Conservation (phyloP, 2,113 vertebrate genomes). For the Eretmochelys imbricata region DNA sequence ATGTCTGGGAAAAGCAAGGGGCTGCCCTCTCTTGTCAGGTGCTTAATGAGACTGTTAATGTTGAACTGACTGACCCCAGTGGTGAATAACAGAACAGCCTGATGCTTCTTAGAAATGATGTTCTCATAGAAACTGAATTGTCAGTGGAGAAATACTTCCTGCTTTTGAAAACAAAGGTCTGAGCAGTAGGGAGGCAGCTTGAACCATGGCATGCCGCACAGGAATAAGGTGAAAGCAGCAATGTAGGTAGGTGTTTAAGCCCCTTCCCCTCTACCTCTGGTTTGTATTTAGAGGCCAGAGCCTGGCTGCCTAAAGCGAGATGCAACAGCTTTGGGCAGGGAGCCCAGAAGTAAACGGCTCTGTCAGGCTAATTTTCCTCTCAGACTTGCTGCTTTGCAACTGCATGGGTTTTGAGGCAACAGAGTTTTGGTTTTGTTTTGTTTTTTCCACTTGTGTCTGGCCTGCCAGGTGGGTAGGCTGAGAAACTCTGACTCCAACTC, state of each 20-base stretch:
- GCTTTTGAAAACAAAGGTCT: not conserved
- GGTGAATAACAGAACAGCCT: not conserved
- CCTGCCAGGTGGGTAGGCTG: accelerated
- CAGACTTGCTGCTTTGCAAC: not conserved
- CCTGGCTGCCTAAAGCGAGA: not conserved
- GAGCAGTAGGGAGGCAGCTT: not conserved
- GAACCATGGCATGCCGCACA: accelerated
- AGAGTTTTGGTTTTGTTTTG: accelerated
- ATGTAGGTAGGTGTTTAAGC: not conserved
- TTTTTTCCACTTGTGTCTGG: accelerated
- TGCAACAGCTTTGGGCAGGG: not conserved
- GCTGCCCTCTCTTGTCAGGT: not conserved
- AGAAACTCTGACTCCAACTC: not conserved
- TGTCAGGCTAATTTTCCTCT: not conserved
- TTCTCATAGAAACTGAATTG: not conserved
- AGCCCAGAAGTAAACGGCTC: not conserved
- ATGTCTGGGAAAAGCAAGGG: not conserved
- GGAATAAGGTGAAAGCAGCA: not conserved
- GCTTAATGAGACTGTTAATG: not conserved
- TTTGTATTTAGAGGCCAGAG: not conserved
- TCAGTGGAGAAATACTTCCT: not conserved
- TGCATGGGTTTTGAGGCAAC: accelerated
- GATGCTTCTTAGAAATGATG: accelerated
- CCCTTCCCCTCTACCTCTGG: not conserved
- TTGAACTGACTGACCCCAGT: not conserved